phyloP scores from a whole-genome alignment of 2,797 vertebrate species.

The Cottoperca gobio region DNA sequence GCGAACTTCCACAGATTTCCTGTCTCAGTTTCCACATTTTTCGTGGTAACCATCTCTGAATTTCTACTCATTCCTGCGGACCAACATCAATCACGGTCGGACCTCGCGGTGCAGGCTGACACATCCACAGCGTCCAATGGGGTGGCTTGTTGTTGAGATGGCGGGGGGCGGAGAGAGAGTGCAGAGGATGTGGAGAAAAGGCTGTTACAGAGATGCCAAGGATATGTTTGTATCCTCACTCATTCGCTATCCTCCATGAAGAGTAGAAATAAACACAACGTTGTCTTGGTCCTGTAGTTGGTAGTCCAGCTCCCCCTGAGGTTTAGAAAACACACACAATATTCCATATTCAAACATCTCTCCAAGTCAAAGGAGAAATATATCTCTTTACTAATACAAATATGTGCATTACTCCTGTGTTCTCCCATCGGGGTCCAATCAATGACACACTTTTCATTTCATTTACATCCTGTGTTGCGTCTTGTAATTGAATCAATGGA shows the following conservation, averaged over 20 bases:
- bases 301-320: constrained; percentile 95
- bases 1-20: not conserved
- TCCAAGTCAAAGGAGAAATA: constrained; percentile 20
- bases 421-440: constrained; percentile 46
- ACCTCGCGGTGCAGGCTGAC: constrained; percentile 28
- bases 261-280: constrained; percentile 96
- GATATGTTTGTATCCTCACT: constrained; percentile 16
- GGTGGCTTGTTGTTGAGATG: constrained; percentile 41
- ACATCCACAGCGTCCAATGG: constrained; percentile 41
- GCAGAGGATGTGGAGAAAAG: constrained; percentile 26
- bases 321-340: constrained; percentile 47
- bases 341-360: constrained; percentile 34
- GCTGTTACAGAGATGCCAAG: constrained; percentile 3
- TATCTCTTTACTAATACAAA: constrained; percentile 38
- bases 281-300: constrained; percentile 94
- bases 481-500: constrained; percentile 65
- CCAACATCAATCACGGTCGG: constrained; percentile 44
- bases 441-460: constrained; percentile 69
- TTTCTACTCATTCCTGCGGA: constrained; percentile 46
- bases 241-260: constrained; percentile 91
- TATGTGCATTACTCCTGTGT: constrained; percentile 15
- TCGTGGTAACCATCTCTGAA: constrained; percentile 24
- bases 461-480: constrained; percentile 57
- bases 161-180: not conserved
- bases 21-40: constrained; percentile 21